Evolutionary conservation across 1,140 invertebrate species (phyloP), one percentile per base, ranked within the genome.

Genomic region (Eubasilissa regina): DNA sequence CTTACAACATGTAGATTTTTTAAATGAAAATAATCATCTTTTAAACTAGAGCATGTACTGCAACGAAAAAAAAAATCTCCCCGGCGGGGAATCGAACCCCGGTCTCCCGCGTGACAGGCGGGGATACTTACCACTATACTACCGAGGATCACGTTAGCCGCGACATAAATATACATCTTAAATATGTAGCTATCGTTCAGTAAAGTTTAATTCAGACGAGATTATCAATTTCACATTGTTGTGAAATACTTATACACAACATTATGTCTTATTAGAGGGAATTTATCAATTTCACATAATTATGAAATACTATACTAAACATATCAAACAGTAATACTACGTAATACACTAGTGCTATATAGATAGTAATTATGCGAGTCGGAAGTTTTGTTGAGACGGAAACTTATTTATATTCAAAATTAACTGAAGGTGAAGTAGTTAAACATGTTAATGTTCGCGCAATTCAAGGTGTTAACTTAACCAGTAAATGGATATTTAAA

Each of bases 61-160:
- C 25, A 47, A 45, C 17, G 3, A 51, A 77, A 64, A 78, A 80
- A 76, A 82, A 77, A 80, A 74, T 72, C 80, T 83, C 82, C 82
- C 78, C 80, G 80, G 78, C 82, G 80, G 80, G 82, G 80, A 83
- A 83, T 83, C 80, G 82, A 83, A 83, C 83, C 81, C 81, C 83
- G 83, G 83, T 83, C 83, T 83, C 83, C 81, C 79, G 83, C 81
- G 81, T 80, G 78, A 80, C 81, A 82, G 81, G 81, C 81, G 78
- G 81, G 81, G 81, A 82, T 82, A 82, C 81, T 82, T 66, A 82
- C 81, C 81, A 82, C 81, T 82, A 80, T 82, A 82, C 81, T 82
- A 82, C 79, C 79, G 79, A 80, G 75, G 79, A 80, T n/a, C n/a
- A 21, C 10, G 45, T 13, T 12, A 1, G 6, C 10, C n/a, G n/a